Conservation (phyloP, 2,113 vertebrate species). For the Potamarius usumacintae region DNA sequence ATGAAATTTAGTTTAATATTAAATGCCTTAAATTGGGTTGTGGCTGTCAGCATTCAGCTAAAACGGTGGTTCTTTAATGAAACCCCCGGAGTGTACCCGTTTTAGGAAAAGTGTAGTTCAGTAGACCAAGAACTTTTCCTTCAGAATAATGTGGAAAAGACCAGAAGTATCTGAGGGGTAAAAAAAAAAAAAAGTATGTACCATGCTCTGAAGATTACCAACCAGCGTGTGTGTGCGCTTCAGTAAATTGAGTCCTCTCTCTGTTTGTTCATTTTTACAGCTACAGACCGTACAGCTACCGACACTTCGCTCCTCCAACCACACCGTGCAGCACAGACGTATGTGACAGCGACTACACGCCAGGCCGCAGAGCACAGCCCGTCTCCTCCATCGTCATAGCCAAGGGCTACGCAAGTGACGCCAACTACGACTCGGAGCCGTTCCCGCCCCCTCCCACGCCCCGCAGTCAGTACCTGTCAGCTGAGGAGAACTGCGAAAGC, state of each 20-base stretch:
- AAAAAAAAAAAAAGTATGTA: too few relatives aligned
- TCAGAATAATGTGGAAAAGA: neutral
- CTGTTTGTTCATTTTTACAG: slow-evolving; percentile 57
- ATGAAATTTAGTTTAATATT: too few relatives aligned
- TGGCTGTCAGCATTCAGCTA: too few relatives aligned
- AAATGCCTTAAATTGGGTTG: too few relatives aligned
- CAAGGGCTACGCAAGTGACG: slow-evolving; percentile 92
- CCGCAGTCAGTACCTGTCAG: slow-evolving; percentile 94
- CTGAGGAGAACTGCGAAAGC: slow-evolving; percentile 97
- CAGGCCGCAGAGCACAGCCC: slow-evolving; percentile 78
- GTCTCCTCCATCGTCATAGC: slow-evolving; percentile 57
- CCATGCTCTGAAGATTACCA: neutral
- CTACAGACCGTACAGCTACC: slow-evolving; percentile 92
- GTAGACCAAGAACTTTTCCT: neutral
- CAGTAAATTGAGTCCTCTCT: neutral
- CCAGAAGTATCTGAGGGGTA: too few relatives aligned
- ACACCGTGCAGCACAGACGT: slow-evolving; percentile 98
- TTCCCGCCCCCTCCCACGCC: slow-evolving; percentile 93
- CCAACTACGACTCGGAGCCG: slow-evolving; percentile 97
- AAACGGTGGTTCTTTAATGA: too few relatives aligned
- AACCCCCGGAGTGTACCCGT: neutral
- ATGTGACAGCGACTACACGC: slow-evolving; percentile 95
- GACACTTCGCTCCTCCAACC: slow-evolving; percentile 93
- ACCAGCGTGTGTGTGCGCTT: too few relatives aligned
- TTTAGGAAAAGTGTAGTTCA: neutral